A percentile compares a stretch with the other conserved stretches of the same genome.
phyloP scores from a whole-genome alignment of 2,888 invertebrate genomes.

The Cephalotes varians region DNA sequence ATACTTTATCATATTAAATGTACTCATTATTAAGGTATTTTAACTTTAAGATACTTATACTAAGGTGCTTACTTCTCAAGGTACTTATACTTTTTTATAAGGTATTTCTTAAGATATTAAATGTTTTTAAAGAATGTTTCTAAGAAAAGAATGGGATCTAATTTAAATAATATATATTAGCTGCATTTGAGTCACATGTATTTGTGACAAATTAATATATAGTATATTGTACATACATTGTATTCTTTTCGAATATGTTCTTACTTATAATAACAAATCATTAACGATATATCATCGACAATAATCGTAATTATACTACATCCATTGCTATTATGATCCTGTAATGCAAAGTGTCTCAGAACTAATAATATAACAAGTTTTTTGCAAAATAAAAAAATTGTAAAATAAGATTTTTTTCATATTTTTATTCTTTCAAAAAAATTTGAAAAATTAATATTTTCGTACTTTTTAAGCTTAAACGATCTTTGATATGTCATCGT shows the following conservation, averaged over 20 bases:
- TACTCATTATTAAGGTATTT: neutral
- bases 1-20: neutral
- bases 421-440: neutral
- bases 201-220: constrained; percentile 46
- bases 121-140: neutral
- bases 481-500: neutral
- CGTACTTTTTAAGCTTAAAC: neutral
- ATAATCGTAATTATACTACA: constrained; percentile 33
- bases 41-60: too few relatives aligned
- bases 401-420: neutral
- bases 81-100: too few relatives aligned
- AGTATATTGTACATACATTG: constrained; percentile 36
- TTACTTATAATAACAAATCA: constrained; percentile 56
- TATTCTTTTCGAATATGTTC: constrained; percentile 25
- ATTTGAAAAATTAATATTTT: constrained; percentile 2
- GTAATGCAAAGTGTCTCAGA: neutral
- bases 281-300: constrained; percentile 36
- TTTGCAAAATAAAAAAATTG: neutral
- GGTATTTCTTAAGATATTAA: neutral
- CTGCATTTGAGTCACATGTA: constrained; percentile 28
- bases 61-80: too few relatives aligned
- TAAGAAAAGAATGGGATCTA: neutral
- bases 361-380: constrained; percentile 7
- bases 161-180: neutral
- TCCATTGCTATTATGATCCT: constrained; percentile 15